Evolutionary conservation across 2,888 invertebrate genomes (phyloP).

Genomic region (Lycaena phlaeas): DNA sequence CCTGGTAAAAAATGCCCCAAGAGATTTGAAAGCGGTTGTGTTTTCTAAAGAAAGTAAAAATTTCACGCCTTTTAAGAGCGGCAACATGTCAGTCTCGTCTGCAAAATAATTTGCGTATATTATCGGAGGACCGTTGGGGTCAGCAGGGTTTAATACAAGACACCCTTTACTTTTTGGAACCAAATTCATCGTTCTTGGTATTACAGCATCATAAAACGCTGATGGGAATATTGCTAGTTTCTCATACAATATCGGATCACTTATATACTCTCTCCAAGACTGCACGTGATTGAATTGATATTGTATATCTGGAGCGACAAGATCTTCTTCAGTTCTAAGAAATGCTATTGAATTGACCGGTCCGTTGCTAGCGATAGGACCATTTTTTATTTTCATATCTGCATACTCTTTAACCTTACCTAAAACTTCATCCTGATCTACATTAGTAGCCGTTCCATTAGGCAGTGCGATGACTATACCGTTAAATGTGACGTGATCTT

Average conservation of each 20-base stretch:
- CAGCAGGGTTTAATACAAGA: slow-evolving; percentile 71
- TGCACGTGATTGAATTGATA: slow-evolving; percentile 59
- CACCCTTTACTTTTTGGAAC: slow-evolving; percentile 75
- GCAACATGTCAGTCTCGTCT: slow-evolving; percentile 71
- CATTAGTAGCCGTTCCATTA: slow-evolving; percentile 59
- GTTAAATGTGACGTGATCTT: slow-evolving; percentile 53
- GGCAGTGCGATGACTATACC: slow-evolving; percentile 63
- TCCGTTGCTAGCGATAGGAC: slow-evolving; percentile 69
- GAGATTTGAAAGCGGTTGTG: slow-evolving; percentile 68
- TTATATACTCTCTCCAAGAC: slow-evolving; percentile 62
- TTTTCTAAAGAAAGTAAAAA: slow-evolving; percentile 69
- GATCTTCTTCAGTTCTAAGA: slow-evolving; percentile 56
- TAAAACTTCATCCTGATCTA: slow-evolving; percentile 41
- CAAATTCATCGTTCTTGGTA: slow-evolving; percentile 70
- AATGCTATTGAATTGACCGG: slow-evolving; percentile 71
- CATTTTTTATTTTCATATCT: slow-evolving; percentile 36
- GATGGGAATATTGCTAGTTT: slow-evolving; percentile 56
- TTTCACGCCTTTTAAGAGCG: slow-evolving; percentile 73
- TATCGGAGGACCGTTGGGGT: slow-evolving; percentile 79
- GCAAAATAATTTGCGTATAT: slow-evolving; percentile 77
- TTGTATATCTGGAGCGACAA: slow-evolving; percentile 76
- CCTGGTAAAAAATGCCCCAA: slow-evolving; percentile 69
- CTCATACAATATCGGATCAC: slow-evolving; percentile 55
- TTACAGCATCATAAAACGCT: slow-evolving; percentile 73
- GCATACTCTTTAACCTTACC: slow-evolving; percentile 47